A percentile compares a stretch with the other conserved stretches of the same genome.
Conservation (phyloP, 1,140 invertebrate species). For the Drosophila santomea region DNA sequence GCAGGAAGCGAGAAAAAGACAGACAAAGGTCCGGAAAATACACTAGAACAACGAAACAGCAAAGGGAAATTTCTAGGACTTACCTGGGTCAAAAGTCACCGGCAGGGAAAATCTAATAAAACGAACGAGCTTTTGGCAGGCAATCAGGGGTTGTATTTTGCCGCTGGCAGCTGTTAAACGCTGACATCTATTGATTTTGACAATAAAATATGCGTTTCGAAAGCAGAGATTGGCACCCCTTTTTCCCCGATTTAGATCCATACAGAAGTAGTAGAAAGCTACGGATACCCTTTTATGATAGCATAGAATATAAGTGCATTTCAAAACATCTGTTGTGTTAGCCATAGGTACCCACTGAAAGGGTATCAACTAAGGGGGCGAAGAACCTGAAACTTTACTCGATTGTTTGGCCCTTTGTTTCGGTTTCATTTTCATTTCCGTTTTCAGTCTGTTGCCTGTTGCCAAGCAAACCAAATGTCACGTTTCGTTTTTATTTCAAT, state of each 20-base stretch:
- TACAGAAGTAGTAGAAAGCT: background rate
- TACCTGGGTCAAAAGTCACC: slow-evolving; percentile 45
- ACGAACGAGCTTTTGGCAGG: slow-evolving; percentile 31
- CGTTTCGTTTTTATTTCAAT: slow-evolving; percentile 82
- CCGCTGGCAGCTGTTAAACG: slow-evolving; percentile 69
- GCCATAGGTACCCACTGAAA: background rate
- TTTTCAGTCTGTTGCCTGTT: slow-evolving; percentile 40
- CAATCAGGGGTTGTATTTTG: background rate
- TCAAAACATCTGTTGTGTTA: too few relatives aligned
- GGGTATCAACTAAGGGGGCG: slow-evolving; percentile 11
- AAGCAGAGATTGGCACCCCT: background rate
- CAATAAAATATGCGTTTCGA: slow-evolving; percentile 49
- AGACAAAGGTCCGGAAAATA: slow-evolving; percentile 6
- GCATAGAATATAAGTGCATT: too few relatives aligned
- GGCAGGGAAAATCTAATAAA: slow-evolving; percentile 53
- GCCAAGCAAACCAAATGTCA: slow-evolving; percentile 72
- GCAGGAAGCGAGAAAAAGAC: slow-evolving; percentile 23
- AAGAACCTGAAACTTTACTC: slow-evolving; percentile 64
- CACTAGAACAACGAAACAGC: slow-evolving; percentile 2
- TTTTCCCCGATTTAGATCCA: background rate
- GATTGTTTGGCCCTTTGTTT: slow-evolving; percentile 56
- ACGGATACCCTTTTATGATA: background rate
- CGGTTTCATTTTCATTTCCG: slow-evolving; percentile 13
- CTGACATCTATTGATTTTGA: slow-evolving; percentile 79
- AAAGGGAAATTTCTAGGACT: slow-evolving; percentile 32